phyloP scores from a whole-genome alignment of 2,797 vertebrate species.

The Cossypha polioptera region DNA sequence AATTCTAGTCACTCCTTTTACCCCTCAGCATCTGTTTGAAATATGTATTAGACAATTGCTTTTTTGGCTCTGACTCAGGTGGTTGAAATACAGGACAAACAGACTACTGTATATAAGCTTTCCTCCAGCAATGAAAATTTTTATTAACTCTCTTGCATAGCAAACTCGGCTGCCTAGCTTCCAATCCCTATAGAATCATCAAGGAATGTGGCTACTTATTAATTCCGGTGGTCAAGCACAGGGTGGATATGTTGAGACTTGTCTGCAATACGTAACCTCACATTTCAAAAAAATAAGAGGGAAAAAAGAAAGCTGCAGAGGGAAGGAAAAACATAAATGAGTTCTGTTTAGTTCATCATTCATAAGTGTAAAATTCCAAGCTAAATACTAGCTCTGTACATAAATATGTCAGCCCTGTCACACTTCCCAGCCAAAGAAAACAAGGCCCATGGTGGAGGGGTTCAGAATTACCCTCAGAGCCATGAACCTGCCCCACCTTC shows the following conservation, averaged over 20 bases:
- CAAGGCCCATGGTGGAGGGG: constrained; percentile 36
- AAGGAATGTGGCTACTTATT: constrained; percentile 78
- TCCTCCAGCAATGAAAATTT: constrained; percentile 73
- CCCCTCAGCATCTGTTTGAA: constrained; percentile 92
- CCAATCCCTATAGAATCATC: constrained; percentile 76
- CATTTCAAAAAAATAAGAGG: not conserved
- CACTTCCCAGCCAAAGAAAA: constrained; percentile 69
- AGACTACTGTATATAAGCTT: constrained; percentile 80
- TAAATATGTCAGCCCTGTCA: constrained; percentile 75
- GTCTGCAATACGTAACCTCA: constrained; percentile 63
- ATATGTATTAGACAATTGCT: constrained; percentile 84
- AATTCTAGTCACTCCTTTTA: constrained; percentile 79
- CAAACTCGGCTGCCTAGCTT: constrained; percentile 66
- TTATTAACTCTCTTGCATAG: constrained; percentile 76
- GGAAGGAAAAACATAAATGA: constrained; percentile 50
- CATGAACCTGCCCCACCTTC: constrained; percentile 34
- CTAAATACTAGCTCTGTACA: constrained; percentile 72
- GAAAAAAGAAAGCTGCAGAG: not conserved
- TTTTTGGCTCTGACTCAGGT: constrained; percentile 84
- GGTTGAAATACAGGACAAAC: constrained; percentile 84
- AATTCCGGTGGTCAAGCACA: constrained; percentile 72
- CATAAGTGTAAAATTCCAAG: constrained; percentile 76
- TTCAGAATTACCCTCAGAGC: constrained; percentile 52
- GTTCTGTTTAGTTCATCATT: constrained; percentile 74
- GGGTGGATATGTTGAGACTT: constrained; percentile 74